A percentile compares a stretch with the other conserved stretches of the same genome.
Conservation (phyloP, 2,797 vertebrate genomes). For the Antennarius maculatus region DNA sequence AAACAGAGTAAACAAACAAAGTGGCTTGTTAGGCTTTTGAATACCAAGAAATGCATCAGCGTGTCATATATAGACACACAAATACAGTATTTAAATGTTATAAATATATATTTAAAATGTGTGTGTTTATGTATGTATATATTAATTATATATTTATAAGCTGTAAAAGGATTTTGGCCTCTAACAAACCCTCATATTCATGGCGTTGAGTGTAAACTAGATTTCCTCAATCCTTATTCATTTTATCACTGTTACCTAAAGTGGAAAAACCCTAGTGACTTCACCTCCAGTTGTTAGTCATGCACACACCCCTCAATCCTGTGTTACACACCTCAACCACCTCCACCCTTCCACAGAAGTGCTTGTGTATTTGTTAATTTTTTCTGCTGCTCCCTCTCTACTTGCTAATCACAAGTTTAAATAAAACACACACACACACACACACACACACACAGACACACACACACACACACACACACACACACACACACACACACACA, state of each 20-base stretch:
- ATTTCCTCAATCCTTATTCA: neutral
- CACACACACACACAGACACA: constrained; percentile 1
- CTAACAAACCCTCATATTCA: neutral
- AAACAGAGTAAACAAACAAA: no score
- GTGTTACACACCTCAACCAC: constrained; percentile 30
- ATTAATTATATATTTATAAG: no score
- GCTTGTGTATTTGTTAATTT: constrained; percentile 62
- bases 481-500: constrained; percentile 13
- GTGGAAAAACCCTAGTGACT: neutral
- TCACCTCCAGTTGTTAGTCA: constrained; percentile 17
- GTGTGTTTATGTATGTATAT: no score
- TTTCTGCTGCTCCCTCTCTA: constrained; percentile 58
- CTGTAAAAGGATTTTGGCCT: no score
- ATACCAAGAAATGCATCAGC: no score
- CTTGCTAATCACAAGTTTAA: constrained; percentile 69
- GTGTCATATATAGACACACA: no score
- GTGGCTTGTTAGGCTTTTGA: no score
- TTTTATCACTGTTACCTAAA: neutral
- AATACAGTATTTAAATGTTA: no score
- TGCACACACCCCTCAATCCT: constrained; percentile 7
- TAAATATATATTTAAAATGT: no score
- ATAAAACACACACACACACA: constrained; percentile 40
- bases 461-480: neutral
- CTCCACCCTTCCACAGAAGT: constrained; percentile 33
- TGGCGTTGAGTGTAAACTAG: no score